Evolutionary conservation across 1,140 invertebrate species (phyloP), one percentile per base, ranked within the genome.

Genomic region (Maniola jurtina): DNA sequence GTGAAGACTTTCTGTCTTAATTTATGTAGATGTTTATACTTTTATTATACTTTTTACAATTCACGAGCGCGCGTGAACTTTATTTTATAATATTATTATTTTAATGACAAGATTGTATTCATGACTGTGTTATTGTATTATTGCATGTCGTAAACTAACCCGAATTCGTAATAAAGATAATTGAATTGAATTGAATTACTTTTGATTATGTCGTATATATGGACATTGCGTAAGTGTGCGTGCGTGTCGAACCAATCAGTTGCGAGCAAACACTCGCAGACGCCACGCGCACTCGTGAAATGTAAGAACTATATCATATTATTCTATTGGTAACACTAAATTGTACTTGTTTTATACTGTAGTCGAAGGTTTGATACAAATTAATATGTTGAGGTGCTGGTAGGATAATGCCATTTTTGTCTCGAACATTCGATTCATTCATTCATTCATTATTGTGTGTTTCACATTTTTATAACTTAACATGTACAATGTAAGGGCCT

Each of bases 311-410:
- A 25, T 25, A 25, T 1, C 25, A 25, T 25, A 25, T 2, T 25
- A 25, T 25, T 25, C 25, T 25, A 25, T 25, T 25, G 25, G 25
- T 25, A 61, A 48, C 52, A 50, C 34, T 34, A 58, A 59, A 59
- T 59, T 67, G 25, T 36, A 66, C 52, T 66, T 25, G 40, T 64
- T 45, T 64, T 54, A 14, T 54, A 64, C 11, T 52, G 58, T 48
- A 40, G 59, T 67, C 34, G 36, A 52, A 64, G 66, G 66, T 63
- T 79, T 76, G 73, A 75, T 76, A 77, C 70, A 63, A 73, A 73
- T 68, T 71, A 76, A 81, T 80, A 80, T 61, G 75, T 71, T 69
- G 68, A 80, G 83, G 80, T 83, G 79, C 80, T 83, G 77, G 81
- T 85, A 83, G 80, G 56, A 55, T 76, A 70, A 76, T 63, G 62